Percentiles rank a stretch among this genome's conserved stretches.
These are phyloP conservation scores for Nephrocerus scutellatus DNA, from an alignment of 2,888 invertebrate genomes.

Conservation along the genomic window DNA sequence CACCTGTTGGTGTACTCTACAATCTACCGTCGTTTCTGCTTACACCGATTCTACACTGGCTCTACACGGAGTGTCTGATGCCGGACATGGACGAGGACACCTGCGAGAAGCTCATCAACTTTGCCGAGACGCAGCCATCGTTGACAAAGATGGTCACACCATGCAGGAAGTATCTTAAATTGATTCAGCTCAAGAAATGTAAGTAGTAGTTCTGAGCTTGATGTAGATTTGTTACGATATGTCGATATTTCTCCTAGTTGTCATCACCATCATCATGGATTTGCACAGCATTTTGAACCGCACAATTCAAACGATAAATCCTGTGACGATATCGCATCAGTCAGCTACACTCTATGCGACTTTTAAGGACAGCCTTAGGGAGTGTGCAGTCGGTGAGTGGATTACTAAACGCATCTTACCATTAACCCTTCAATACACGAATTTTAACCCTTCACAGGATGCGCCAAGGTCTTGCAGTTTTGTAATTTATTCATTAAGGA, in stretches of 20 bases:
- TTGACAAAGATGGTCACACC: slow-evolving; percentile 52
- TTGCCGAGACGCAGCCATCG: slow-evolving; percentile 52
- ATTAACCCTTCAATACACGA: not conserved
- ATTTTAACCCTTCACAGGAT: slow-evolving; percentile 42
- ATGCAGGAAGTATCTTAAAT: slow-evolving; percentile 56
- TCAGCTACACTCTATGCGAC: slow-evolving; percentile 56
- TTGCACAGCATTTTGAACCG: slow-evolving; percentile 57
- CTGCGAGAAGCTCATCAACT: slow-evolving; percentile 53
- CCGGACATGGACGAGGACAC: slow-evolving; percentile 53
- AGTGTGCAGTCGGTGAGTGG: slow-evolving; percentile 54
- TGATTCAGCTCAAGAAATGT: slow-evolving; percentile 60
- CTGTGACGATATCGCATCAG: slow-evolving; percentile 48
- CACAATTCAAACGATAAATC: slow-evolving; percentile 55
- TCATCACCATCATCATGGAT: slow-evolving; percentile 56
- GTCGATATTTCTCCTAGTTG: slow-evolving; percentile 47
- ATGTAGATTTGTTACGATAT: not conserved
- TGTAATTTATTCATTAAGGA: slow-evolving; percentile 61
- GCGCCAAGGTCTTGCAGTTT: slow-evolving; percentile 53
- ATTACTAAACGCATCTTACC: not conserved
- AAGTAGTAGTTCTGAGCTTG: slow-evolving; percentile 31
- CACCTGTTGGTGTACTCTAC: slow-evolving; percentile 52
- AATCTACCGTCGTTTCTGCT: slow-evolving; percentile 57
- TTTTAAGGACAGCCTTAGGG: slow-evolving; percentile 56
- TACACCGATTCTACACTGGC: slow-evolving; percentile 55
- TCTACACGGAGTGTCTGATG: slow-evolving; percentile 60